Evolutionary conservation across 2,888 invertebrate species (phyloP).

Genomic region (Drosophila mimetica): DNA sequence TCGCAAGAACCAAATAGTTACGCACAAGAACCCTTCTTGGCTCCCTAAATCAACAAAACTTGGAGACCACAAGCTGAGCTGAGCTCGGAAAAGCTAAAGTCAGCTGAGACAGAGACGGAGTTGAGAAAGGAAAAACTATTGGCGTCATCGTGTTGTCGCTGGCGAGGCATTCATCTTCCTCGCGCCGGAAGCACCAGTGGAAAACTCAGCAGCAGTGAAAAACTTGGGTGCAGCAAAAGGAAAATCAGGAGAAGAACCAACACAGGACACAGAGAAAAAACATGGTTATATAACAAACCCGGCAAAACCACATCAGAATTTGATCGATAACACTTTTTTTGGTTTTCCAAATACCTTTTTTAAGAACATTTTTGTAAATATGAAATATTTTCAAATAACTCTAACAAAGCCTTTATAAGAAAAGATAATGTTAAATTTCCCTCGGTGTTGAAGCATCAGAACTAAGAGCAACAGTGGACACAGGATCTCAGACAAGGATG

Average conservation of each 20-base stretch:
- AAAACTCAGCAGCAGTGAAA: constrained; percentile 67
- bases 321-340: too few species aligned
- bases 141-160: constrained; percentile 83
- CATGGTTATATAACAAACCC: too few species aligned
- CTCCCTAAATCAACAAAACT: constrained; percentile 57
- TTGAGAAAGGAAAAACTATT: constrained; percentile 64
- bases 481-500: constrained; percentile 37
- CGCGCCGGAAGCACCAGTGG: constrained; percentile 79
- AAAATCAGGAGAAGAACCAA: constrained; percentile 40
- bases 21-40: constrained; percentile 25
- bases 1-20: constrained; percentile 23
- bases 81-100: constrained; percentile 18
- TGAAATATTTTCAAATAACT: too few species aligned
- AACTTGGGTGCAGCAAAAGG: constrained; percentile 54
- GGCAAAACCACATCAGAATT: too few species aligned
- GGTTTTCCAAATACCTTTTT: too few species aligned
- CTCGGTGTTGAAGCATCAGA: constrained; percentile 12
- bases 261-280: background rate
- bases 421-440: background rate
- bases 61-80: constrained; percentile 37
- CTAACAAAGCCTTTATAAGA: too few species aligned
- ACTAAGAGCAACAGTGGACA: constrained; percentile 21
- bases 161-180: constrained; percentile 82
- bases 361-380: too few species aligned
- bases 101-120: constrained; percentile 13